A percentile compares a stretch with the other conserved stretches of the same genome.
Conservation (phyloP, 53 echinoderm and acorn worm genomes). For the Apostichopus leukothele region DNA sequence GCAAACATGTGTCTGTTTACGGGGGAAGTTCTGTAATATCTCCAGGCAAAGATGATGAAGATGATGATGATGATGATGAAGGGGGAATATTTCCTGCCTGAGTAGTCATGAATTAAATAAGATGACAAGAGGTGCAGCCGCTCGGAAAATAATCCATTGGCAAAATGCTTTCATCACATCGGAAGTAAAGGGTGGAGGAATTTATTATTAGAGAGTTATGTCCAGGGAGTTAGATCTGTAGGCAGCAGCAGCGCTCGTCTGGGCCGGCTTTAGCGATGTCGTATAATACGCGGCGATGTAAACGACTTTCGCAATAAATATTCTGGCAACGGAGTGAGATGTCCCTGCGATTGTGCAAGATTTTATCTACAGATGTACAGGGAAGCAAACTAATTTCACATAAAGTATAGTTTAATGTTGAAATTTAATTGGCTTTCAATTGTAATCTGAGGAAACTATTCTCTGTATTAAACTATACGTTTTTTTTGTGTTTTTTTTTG, state of each 20-base stretch:
- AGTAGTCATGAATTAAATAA: conserved; percentile 43
- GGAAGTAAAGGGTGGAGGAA: conserved; percentile 44
- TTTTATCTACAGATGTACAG: too few species aligned
- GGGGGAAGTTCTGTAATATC: conserved; percentile 21
- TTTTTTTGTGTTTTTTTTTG: too few species aligned
- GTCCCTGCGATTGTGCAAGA: too few species aligned
- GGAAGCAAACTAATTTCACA: too few species aligned
- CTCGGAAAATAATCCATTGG: conserved; percentile 42
- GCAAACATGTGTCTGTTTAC: conserved; percentile 48
- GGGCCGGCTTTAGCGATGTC: too few species aligned
- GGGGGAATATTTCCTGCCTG: conserved; percentile 34
- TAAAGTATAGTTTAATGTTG: too few species aligned
- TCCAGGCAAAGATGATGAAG: conserved; percentile 3
- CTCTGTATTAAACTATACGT: too few species aligned
- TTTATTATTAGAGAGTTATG: conserved; percentile 19
- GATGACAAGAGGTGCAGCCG: conserved; percentile 43
- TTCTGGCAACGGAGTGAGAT: too few species aligned
- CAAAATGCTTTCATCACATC: conserved; percentile 42
- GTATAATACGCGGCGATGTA: too few species aligned
- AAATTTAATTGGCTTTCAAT: too few species aligned
- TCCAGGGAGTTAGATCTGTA: not conserved
- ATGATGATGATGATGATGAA: conserved; percentile 7
- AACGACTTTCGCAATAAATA: too few species aligned
- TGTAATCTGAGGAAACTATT: too few species aligned
- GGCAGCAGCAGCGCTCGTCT: not conserved